Conservation (phyloP, 2,797 vertebrate species). For the Manis crassicaudata region DNA sequence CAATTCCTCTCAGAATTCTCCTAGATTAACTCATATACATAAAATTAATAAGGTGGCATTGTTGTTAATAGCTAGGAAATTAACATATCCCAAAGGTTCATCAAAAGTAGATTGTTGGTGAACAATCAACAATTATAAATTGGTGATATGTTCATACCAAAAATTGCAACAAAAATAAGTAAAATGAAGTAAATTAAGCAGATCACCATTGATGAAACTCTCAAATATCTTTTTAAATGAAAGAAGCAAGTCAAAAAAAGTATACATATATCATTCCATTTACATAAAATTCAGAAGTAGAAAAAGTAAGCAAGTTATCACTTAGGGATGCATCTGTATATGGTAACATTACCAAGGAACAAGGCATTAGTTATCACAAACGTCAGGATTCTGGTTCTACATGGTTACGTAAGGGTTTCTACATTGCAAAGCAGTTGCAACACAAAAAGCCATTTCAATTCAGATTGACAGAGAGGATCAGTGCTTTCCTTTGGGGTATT, state of each 20-base stretch:
- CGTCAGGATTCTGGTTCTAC: not conserved
- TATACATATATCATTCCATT: not conserved
- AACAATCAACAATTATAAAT: not conserved
- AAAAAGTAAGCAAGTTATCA: not conserved
- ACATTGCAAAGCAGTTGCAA: not conserved
- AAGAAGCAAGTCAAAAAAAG: not conserved
- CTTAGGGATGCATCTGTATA: not conserved
- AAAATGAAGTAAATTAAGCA: not conserved
- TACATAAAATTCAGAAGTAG: slow-evolving; percentile 3
- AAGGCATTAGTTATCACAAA: not conserved
- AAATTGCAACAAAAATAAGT: slow-evolving; percentile 16
- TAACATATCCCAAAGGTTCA: not conserved
- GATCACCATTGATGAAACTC: not conserved
- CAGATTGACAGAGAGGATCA: not conserved
- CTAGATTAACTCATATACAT: not conserved
- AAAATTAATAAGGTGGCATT: not conserved
- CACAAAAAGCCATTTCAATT: not conserved
- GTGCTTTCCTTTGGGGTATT: not conserved
- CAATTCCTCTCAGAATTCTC: not conserved
- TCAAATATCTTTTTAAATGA: not conserved
- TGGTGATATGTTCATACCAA: not conserved
- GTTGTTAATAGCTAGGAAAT: not conserved
- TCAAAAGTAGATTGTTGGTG: not conserved
- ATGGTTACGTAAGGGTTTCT: not conserved
- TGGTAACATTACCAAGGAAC: not conserved